A percentile compares a stretch with the other conserved stretches of the same genome.
Evolutionary conservation across 2,888 invertebrate genomes (phyloP).

Genomic region (Aphodius sticticus): DNA sequence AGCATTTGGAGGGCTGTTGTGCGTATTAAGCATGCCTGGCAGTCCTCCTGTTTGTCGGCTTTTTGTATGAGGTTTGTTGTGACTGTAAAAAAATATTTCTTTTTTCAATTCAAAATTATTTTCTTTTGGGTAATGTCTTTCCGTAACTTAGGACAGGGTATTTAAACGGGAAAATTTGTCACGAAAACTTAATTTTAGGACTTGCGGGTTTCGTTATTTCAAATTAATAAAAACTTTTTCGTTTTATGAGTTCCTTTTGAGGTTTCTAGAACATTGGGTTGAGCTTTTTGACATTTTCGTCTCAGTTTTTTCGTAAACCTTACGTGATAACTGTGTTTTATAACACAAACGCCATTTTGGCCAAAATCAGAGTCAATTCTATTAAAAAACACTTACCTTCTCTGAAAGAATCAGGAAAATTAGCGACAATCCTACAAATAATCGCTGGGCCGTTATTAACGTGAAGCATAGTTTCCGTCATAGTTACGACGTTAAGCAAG

Average conservation of each 20-base stretch:
- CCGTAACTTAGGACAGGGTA: too few species aligned
- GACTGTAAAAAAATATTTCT: constrained; percentile 62
- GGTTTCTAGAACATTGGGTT: too few species aligned
- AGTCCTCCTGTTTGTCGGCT: constrained; percentile 92
- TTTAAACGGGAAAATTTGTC: too few species aligned
- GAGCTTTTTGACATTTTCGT: too few species aligned
- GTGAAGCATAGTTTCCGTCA: constrained; percentile 87
- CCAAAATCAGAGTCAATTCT: background rate
- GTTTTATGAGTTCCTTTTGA: too few species aligned
- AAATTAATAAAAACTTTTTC: too few species aligned
- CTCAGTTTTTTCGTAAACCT: too few species aligned
- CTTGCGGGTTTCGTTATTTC: too few species aligned
- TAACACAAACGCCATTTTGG: background rate
- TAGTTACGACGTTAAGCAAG: constrained; percentile 80
- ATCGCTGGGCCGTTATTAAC: constrained; percentile 90
- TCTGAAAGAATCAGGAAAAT: constrained; percentile 91
- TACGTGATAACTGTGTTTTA: too few species aligned
- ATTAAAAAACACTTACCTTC: constrained; percentile 69
- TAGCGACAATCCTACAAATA: constrained; percentile 91
- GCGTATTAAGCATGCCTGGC: constrained; percentile 77
- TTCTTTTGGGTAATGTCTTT: too few species aligned
- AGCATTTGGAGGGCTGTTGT: constrained; percentile 79
- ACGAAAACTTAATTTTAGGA: too few species aligned
- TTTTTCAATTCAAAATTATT: background rate
- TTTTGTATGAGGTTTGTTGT: constrained; percentile 84